Conservation (phyloP, 2,888 invertebrate genomes). For the Tetropium fuscum region DNA sequence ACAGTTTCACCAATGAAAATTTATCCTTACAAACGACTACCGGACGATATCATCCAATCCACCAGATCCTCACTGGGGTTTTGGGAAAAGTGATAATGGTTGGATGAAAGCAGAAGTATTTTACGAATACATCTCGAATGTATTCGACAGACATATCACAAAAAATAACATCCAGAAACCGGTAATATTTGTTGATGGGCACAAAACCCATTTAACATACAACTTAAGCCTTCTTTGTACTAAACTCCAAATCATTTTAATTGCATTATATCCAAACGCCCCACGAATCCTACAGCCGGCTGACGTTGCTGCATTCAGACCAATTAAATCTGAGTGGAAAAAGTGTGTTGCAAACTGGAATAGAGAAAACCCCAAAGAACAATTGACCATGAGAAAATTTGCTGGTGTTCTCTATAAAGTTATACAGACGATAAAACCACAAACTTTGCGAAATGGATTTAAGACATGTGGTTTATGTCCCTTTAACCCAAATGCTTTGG, state of each 20-base stretch:
- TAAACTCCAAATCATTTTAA: background rate
- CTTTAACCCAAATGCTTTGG: background rate
- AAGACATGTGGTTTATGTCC: background rate
- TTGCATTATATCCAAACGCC: background rate
- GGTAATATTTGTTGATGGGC: background rate
- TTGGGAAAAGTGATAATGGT: conserved; percentile 20
- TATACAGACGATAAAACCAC: background rate
- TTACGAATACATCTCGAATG: background rate
- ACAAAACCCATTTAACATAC: background rate
- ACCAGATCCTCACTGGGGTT: conserved; percentile 3
- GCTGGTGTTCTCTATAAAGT: background rate
- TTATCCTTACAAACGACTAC: conserved; percentile 32
- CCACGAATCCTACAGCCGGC: background rate
- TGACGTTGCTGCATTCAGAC: background rate
- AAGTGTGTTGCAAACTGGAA: background rate
- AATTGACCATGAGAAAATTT: background rate
- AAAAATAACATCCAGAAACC: background rate
- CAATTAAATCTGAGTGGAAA: background rate
- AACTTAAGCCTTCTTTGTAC: background rate
- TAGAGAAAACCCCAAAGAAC: background rate
- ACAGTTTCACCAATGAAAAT: conserved; percentile 20
- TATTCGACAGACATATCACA: background rate
- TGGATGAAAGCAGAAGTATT: conserved; percentile 33
- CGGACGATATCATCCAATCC: conserved; percentile 13
- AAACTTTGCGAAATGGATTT: background rate